Conservation (phyloP, 2,797 vertebrate genomes). For the Microhierax caerulescens region DNA sequence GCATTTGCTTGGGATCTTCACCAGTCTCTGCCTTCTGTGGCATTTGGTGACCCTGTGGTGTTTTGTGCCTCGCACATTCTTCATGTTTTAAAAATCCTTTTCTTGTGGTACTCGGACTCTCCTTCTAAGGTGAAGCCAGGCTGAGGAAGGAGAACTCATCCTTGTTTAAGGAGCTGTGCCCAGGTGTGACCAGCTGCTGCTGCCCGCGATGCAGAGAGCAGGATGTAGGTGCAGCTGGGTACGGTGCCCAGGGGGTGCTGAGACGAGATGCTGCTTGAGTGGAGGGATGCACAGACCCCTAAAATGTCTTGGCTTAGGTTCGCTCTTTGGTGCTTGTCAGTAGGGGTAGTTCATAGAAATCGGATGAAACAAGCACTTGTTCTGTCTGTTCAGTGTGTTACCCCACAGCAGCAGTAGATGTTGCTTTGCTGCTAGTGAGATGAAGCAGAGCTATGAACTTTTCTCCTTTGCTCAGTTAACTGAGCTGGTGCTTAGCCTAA, state of each 20-base stretch:
- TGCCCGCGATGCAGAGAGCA: background rate
- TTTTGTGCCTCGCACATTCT: fast-evolving
- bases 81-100: background rate
- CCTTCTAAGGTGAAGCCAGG: background rate
- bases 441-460: too few species aligned
- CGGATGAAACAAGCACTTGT: background rate
- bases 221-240: fast-evolving
- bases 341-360: background rate
- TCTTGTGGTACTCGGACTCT: background rate
- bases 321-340: background rate
- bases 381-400: background rate
- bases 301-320: background rate
- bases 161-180: background rate
- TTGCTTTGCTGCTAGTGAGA: background rate
- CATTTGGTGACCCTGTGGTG: background rate
- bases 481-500: background rate
- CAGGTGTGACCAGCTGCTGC: background rate
- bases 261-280: background rate
- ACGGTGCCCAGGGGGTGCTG: background rate
- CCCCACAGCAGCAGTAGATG: background rate
- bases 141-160: background rate
- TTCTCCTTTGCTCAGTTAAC: background rate
- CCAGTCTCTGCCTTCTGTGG: background rate
- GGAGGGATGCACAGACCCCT: background rate
- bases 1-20: fast-evolving